Evolutionary conservation across 2,888 invertebrate genomes (phyloP), one percentile per base, ranked within the genome.

Genomic region (Pyrrhia umbra): DNA sequence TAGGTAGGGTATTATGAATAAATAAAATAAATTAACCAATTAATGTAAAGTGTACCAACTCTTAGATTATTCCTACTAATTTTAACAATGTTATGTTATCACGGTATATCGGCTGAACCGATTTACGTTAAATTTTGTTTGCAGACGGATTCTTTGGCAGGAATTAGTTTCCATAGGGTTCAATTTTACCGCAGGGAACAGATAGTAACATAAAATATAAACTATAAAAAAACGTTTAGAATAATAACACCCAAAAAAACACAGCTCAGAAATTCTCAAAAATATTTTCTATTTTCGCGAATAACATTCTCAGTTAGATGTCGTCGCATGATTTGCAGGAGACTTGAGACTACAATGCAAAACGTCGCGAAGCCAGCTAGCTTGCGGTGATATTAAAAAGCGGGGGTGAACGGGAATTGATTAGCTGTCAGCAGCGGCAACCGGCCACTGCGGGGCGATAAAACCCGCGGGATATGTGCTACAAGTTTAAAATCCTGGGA

Each of bases 381-480:
- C 63, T 63, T 72, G 75, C 58, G 69, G 78, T 75, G 63, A 84
- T 82, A 85, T 85, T 84, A 87, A 87, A 88, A 85, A 82, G 70
- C 66, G 67, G 66, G 75, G 76, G 63, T 65, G 77, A 74, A 81
- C 70, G 73, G 61, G 82, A 84, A 89, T 88, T 89, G 88, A 89
- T 89, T 88, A 88, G 84, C 86, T 88, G 88, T 85, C 88, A 83
- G 67, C 64, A 45, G 66, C 67, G 60, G 58, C 68, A 45, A 46
- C 57, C 74, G 55, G 42, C 69, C 69, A 55, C 13, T 42, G 49
- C 54, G 49, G 63, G 73, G 79, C 77, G 34, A 62, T 49, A 46
- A 68, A 75, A 81, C 40, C 34, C 9, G 52, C 61, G 65, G 51
- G 43, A 61, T 65, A 60, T 52, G 18, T 34, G 20, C 10, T 43